Conservation (phyloP, 2,113 vertebrate genomes). For the Calidris pygmaea region DNA sequence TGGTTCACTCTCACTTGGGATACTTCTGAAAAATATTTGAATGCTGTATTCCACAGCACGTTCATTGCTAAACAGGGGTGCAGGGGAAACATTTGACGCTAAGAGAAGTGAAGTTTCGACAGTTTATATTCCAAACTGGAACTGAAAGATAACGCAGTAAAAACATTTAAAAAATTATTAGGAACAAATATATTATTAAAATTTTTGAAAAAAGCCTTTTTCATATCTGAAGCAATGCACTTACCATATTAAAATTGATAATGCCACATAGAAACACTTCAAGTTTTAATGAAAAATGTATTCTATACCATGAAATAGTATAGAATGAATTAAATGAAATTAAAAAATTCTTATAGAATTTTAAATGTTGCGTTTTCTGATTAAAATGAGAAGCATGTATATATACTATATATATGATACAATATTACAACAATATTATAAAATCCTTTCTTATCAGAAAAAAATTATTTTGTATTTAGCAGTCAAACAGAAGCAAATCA, state of each 20-base stretch:
- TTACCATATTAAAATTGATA: neutral
- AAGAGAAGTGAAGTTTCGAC: neutral
- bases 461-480: slow-evolving; percentile 66
- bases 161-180: neutral
- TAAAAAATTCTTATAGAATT: neutral
- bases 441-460: slow-evolving; percentile 35
- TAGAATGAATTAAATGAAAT: too few species aligned
- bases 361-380: neutral
- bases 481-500: slow-evolving; percentile 92
- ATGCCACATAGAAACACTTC: neutral
- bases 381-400: neutral
- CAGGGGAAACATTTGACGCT: neutral
- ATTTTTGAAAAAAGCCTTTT: neutral
- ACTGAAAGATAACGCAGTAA: neutral
- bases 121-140: neutral
- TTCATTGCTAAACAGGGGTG: neutral
- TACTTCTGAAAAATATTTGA: neutral
- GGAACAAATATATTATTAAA: neutral
- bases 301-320: neutral
- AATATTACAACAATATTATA: neutral
- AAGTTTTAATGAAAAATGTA: neutral
- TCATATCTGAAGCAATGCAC: neutral
- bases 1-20: neutral
- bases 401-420: neutral
- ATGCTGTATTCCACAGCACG: neutral